These are phyloP conservation scores for Protonemura montana DNA, from an alignment of 2,888 invertebrate genomes.

Conservation along the genomic window DNA sequence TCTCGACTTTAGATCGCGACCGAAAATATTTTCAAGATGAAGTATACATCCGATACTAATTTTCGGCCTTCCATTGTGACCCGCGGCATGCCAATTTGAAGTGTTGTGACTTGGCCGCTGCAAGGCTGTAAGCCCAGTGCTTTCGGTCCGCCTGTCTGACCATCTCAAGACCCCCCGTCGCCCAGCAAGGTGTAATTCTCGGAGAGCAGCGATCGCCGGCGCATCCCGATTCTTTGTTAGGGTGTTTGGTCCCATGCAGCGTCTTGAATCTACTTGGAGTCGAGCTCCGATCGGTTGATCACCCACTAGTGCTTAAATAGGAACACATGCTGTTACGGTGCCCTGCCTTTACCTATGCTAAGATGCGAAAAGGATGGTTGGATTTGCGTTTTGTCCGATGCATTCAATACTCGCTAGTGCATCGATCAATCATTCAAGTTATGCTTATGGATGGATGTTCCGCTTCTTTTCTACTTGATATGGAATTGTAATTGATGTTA, in stretches of 20 bases:
- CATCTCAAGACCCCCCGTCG: neutral
- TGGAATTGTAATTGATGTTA: constrained; percentile 5
- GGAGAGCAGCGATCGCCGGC: neutral
- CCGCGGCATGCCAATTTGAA: neutral
- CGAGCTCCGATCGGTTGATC: neutral
- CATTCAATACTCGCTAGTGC: neutral
- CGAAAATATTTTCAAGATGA: neutral
- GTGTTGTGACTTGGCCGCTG: neutral
- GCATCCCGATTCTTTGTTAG: neutral
- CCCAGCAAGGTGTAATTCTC: neutral
- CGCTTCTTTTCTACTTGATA: neutral
- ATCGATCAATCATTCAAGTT: neutral
- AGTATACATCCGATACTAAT: neutral
- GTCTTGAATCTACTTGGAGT: neutral
- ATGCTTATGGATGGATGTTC: neutral
- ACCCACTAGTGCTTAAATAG: constrained; percentile 2
- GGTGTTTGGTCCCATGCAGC: neutral
- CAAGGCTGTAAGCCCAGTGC: neutral
- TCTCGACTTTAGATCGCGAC: neutral
- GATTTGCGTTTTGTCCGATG: neutral
- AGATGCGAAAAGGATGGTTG: constrained; percentile 27
- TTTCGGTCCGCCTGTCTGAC: neutral
- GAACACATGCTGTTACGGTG: neutral
- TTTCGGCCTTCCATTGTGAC: neutral
- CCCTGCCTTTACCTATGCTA: neutral